A percentile compares a stretch with the other conserved stretches of the same genome.
Conservation (phyloP, 2,797 vertebrate species). For the Paguma larvata region DNA sequence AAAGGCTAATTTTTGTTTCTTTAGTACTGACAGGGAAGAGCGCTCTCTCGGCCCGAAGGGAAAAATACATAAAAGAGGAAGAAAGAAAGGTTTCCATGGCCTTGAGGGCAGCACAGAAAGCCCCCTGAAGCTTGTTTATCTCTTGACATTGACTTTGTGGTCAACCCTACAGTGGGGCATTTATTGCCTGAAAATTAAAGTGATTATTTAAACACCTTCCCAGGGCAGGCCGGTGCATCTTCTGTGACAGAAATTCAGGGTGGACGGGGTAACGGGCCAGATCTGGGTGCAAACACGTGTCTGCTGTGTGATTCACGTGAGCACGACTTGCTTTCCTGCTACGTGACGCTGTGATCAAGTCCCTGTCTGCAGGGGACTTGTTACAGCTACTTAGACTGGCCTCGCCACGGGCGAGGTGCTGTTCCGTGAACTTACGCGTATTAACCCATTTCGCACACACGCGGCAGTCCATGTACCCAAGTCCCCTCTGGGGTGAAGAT, state of each 20-base stretch:
- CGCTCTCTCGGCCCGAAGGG: neutral
- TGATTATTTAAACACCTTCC: neutral
- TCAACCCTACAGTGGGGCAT: too few species aligned
- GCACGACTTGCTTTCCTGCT: rapidly evolving
- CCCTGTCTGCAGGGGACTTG: rapidly evolving
- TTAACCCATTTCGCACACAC: too few species aligned
- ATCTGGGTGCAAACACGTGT: neutral
- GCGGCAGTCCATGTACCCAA: too few species aligned
- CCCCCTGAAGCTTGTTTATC: neutral
- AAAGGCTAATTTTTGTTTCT: neutral
- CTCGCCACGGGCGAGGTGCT: rapidly evolving
- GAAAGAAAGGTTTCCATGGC: neutral
- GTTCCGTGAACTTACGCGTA: rapidly evolving
- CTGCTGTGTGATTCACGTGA: rapidly evolving
- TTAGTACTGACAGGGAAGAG: neutral
- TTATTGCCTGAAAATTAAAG: neutral
- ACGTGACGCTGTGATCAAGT: neutral
- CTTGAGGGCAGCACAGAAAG: neutral
- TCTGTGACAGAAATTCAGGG: neutral
- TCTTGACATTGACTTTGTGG: rapidly evolving
- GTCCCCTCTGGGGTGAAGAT: too few species aligned
- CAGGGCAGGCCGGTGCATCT: rapidly evolving
- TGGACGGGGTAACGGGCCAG: neutral
- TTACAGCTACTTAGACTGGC: rapidly evolving
- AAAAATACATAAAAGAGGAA: neutral